Evolutionary conservation across 1,140 invertebrate genomes (phyloP), one percentile per base, ranked within the genome.

Genomic region (Aphaenogaster floridana): DNA sequence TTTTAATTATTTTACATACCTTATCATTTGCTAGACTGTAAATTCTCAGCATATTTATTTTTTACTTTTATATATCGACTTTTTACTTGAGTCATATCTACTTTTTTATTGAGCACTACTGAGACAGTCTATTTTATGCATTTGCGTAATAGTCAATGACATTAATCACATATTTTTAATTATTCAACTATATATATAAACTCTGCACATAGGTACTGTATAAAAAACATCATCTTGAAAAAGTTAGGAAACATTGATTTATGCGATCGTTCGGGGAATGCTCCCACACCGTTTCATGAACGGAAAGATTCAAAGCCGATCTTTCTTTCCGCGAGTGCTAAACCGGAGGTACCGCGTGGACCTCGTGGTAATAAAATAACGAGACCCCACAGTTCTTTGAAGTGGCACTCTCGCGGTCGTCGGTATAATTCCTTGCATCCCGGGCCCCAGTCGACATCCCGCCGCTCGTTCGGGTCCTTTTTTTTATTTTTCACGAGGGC

Each of bases 341-440:
- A 86, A 59, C 59, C 13, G 17, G 64, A 61, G 50, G 68, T 57
- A 28, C 39, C 88, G 57, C 63, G 84, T 52, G 52, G 15, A 57
- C 17, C 72, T 64, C 17, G 17, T 59, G 61, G 76, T 86, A 90
- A 91, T 88, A 91, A 91, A 91, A 89, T 90, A 91, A 90, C 90
- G 74, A 90, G 90, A 71, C 48, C 74, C 69, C 54, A 34, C 69
- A 61, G 54, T 84, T 83, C 71, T 86, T 86, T 84, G 72, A 91
- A 87, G 71, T 80, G 45, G 74, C 54, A 61, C 52, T 90, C 64
- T 69, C 54, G 69, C 45, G 80, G 54, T 89, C 80, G 87, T 86
- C 87, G 78, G 77, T 87, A 88, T 87, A 91, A 91, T 83, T 91
- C 88, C 88, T 87, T 69, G 64, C 80, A 52, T 89, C 84, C 69